phyloP scores from a whole-genome alignment of 2,113 vertebrate genomes.

The Boulengeromyrus knoepffleri region DNA sequence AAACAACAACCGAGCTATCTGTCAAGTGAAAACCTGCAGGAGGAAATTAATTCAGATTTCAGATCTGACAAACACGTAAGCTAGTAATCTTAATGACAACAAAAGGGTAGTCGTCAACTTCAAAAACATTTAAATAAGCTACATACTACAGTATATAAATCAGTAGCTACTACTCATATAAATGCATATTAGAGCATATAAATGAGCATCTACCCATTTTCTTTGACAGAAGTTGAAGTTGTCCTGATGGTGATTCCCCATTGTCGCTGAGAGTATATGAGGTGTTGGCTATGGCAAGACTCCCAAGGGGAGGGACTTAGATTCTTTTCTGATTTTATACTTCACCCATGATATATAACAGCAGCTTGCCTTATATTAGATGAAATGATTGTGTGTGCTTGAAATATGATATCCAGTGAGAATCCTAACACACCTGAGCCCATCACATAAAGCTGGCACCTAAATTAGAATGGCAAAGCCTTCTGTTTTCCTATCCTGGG shows the following conservation, averaged over 20 bases:
- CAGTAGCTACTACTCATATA: too few relatives aligned
- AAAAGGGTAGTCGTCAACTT: background rate
- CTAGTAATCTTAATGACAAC: background rate
- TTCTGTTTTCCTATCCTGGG: constrained; percentile 29
- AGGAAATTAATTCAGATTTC: background rate
- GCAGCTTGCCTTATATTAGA: background rate
- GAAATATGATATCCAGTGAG: background rate
- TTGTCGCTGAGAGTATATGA: background rate
- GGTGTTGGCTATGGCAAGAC: background rate
- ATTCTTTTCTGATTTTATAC: background rate
- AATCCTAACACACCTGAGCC: background rate
- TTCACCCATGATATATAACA: background rate
- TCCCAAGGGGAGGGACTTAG: background rate
- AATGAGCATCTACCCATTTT: too few relatives aligned
- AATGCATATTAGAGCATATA: too few relatives aligned
- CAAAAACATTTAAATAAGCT: too few relatives aligned
- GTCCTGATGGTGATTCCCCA: too few relatives aligned
- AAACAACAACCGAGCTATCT: background rate
- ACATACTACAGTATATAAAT: too few relatives aligned
- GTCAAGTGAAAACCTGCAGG: background rate
- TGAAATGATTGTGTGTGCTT: background rate
- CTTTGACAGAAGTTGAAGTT: too few relatives aligned
- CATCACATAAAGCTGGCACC: background rate
- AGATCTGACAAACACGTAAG: background rate
- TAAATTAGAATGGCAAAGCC: background rate